These are phyloP conservation scores for Gambusia affinis DNA, from an alignment of 2,113 vertebrate genomes.

Conservation along the genomic window DNA sequence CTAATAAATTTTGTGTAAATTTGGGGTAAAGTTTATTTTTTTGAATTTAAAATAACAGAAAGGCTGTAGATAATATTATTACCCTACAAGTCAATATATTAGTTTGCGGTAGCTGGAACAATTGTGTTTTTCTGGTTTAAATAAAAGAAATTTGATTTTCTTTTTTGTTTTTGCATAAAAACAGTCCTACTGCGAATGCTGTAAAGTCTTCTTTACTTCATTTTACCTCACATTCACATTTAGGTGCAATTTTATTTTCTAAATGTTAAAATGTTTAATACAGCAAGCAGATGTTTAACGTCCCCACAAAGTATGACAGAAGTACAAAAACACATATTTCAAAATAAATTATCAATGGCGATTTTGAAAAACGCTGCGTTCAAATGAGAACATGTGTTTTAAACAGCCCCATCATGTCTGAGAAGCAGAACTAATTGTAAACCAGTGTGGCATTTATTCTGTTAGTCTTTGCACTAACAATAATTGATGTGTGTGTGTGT, in stretches of 20 bases:
- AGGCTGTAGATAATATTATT: background rate
- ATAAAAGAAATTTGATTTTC: background rate
- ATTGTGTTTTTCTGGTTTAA: background rate
- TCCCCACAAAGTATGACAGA: too few relatives aligned
- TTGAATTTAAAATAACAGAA: too few relatives aligned
- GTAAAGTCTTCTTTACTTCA: too few relatives aligned
- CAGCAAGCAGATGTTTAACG: too few relatives aligned
- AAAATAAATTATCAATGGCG: background rate
- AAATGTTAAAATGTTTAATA: too few relatives aligned
- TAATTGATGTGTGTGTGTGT: conserved; percentile 13
- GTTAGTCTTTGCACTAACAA: conserved; percentile 2
- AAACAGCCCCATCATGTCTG: background rate
- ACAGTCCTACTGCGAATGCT: too few relatives aligned
- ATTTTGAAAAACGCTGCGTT: background rate
- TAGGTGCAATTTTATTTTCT: too few relatives aligned
- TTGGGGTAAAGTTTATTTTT: too few relatives aligned
- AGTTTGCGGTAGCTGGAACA: background rate
- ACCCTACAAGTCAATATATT: background rate
- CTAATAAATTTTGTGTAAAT: too few relatives aligned
- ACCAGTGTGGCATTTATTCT: background rate
- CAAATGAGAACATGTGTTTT: background rate
- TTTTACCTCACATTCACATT: too few relatives aligned
- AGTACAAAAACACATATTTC: background rate
- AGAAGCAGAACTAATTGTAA: background rate
- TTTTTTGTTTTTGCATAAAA: too few relatives aligned